These are phyloP conservation scores for Lapara coniferarum DNA, from an alignment of 2,888 invertebrate species.

Conservation along the genomic window DNA sequence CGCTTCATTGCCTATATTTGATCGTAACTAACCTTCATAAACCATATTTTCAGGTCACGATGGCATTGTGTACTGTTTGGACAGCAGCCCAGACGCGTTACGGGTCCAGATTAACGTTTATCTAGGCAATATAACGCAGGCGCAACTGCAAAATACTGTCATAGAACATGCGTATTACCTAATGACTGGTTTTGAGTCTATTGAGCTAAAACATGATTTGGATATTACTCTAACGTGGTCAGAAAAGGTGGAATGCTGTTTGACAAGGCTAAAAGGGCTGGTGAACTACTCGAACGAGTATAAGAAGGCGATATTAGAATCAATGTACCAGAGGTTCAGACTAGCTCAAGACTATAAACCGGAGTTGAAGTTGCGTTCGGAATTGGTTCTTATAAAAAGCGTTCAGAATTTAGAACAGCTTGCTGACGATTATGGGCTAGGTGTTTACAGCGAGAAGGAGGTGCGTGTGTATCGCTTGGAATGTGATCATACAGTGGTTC, in stretches of 20 bases:
- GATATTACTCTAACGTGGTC: slow-evolving; percentile 12
- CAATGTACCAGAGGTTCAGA: slow-evolving; percentile 33
- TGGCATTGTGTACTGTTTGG: slow-evolving; percentile 37
- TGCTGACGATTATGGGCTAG: slow-evolving; percentile 23
- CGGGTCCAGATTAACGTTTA: slow-evolving; percentile 32
- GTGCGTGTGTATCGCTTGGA: slow-evolving; percentile 19
- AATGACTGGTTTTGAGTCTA: slow-evolving; percentile 28
- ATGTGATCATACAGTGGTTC: slow-evolving; percentile 11
- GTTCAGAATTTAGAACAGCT: background rate
- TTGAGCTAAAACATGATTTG: slow-evolving; percentile 11
- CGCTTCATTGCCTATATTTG: background rate
- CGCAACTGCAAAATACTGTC: slow-evolving; percentile 32
- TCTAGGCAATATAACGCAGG: slow-evolving; percentile 29
- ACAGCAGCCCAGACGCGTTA: slow-evolving; percentile 37
- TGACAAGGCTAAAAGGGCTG: background rate
- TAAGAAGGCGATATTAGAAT: slow-evolving; percentile 15
- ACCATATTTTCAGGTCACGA: slow-evolving; percentile 32
- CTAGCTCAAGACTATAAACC: slow-evolving; percentile 32
- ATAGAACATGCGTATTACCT: slow-evolving; percentile 32
- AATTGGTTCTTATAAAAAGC: slow-evolving; percentile 30
- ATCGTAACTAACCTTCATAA: background rate
- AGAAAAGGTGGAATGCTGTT: slow-evolving; percentile 23
- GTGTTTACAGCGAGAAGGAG: slow-evolving; percentile 17
- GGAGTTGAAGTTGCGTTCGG: slow-evolving; percentile 31
- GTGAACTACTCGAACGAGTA: slow-evolving; percentile 24